A percentile compares a stretch with the other conserved stretches of the same genome.
These are phyloP conservation scores for Aspidoscelis tigris DNA, from an alignment of 2,113 vertebrate genomes.

Conservation along the genomic window DNA sequence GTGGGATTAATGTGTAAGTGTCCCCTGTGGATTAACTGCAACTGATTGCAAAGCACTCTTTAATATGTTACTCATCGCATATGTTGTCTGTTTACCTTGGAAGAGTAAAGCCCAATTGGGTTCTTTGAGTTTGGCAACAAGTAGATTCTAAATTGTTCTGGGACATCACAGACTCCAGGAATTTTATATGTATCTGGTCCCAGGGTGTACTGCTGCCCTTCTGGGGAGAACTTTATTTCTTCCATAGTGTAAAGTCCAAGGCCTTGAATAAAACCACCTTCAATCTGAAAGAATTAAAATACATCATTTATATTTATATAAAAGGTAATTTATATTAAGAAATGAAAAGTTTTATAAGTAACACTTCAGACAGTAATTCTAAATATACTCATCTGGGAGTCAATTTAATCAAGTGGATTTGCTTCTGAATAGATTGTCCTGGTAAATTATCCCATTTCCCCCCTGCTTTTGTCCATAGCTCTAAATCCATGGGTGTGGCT, in stretches of 20 bases:
- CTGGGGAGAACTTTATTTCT: constrained; percentile 85
- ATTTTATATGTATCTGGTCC: constrained; percentile 87
- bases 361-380: constrained; percentile 5
- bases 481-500: too few relatives aligned
- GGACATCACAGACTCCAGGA: constrained; percentile 82
- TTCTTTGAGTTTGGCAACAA: constrained; percentile 78
- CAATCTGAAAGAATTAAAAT: constrained; percentile 75
- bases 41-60: background rate
- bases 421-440: background rate
- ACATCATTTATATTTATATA: background rate
- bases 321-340: background rate
- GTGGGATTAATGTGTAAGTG: background rate
- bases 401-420: background rate
- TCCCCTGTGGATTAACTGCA: background rate
- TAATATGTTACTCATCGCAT: background rate
- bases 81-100: constrained; percentile 78
- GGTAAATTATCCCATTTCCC: constrained; percentile 14
- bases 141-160: constrained; percentile 79
- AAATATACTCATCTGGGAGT: background rate
- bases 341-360: background rate
- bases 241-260: constrained; percentile 86
- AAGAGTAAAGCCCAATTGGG: constrained; percentile 85
- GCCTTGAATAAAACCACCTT: constrained; percentile 87
- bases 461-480: background rate
- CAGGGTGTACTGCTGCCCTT: constrained; percentile 80